A percentile compares a stretch with the other conserved stretches of the same genome.
phyloP scores from a whole-genome alignment of 2,113 vertebrate genomes.

The Hassar affinis region DNA sequence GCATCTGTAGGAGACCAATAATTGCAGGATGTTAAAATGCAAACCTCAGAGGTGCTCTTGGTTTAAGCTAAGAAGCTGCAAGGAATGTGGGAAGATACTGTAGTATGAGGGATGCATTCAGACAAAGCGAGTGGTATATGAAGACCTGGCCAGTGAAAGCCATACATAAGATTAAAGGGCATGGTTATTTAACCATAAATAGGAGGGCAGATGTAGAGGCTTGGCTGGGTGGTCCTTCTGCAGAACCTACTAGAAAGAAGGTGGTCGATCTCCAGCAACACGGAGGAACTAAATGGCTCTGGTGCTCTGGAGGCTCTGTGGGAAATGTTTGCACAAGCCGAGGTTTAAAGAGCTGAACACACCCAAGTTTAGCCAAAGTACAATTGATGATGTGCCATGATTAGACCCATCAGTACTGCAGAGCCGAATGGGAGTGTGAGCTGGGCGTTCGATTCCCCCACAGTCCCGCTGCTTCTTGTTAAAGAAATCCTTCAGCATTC shows the following conservation, averaged over 20 bases:
- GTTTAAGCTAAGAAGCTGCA: neutral
- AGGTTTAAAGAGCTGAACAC: neutral
- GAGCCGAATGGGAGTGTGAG: neutral
- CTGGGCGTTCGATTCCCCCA: constrained; percentile 50
- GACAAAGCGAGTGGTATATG: neutral
- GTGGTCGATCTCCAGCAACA: neutral
- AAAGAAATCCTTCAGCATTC: constrained; percentile 66
- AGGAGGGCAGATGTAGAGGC: neutral
- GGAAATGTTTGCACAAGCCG: neutral
- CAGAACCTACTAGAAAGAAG: neutral
- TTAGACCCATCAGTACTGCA: neutral
- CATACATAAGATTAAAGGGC: neutral
- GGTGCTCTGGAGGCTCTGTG: neutral
- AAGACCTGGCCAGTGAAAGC: neutral
- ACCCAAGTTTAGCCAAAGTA: too few species aligned
- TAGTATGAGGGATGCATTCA: neutral
- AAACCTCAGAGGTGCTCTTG: neutral
- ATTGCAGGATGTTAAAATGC: neutral
- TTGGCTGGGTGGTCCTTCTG: neutral
- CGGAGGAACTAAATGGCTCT: neutral
- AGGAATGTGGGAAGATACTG: neutral
- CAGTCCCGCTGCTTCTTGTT: constrained; percentile 65
- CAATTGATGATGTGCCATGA: neutral
- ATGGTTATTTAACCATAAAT: neutral
- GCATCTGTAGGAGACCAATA: neutral